Conservation (phyloP, 1,140 invertebrate genomes). For the Eubasilissa regina region DNA sequence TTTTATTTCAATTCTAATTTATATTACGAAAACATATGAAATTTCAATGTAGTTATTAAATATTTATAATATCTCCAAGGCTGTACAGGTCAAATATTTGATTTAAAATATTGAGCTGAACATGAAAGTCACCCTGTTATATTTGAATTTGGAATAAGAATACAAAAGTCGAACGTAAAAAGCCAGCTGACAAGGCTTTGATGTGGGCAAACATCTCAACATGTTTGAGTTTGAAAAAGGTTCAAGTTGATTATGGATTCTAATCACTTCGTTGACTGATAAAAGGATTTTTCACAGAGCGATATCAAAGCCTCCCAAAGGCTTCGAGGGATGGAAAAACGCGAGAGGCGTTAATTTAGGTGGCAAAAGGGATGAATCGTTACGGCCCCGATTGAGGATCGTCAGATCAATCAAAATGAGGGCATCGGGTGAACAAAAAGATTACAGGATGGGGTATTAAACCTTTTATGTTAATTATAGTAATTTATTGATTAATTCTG, state of each 20-base stretch:
- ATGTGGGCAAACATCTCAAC: no score
- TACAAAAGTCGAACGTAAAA: no score
- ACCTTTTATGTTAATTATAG: no score
- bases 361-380: constrained; percentile 14
- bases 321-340: constrained; percentile 6
- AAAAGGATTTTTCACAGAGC: constrained; percentile 3
- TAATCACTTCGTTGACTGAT: constrained; percentile 8
- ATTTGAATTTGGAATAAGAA: no score
- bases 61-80: no score
- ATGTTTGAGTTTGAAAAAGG: not conserved
- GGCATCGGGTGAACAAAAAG: not conserved
- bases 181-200: no score
- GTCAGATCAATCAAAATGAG: not conserved
- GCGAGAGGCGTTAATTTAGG: constrained; percentile 15
- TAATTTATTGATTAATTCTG: no score
- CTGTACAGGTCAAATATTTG: no score
- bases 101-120: not conserved
- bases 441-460: not conserved
- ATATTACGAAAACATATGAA: no score
- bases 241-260: not conserved
- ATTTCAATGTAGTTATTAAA: no score
- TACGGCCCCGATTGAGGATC: not conserved
- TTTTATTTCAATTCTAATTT: no score
- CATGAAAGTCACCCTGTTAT: no score
- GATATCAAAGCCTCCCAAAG: not conserved